Percentiles rank a stretch among this genome's conserved stretches.
These are phyloP conservation scores for Chalcosyrphus nemorum DNA, from an alignment of 2,888 invertebrate genomes.

Conservation along the genomic window DNA sequence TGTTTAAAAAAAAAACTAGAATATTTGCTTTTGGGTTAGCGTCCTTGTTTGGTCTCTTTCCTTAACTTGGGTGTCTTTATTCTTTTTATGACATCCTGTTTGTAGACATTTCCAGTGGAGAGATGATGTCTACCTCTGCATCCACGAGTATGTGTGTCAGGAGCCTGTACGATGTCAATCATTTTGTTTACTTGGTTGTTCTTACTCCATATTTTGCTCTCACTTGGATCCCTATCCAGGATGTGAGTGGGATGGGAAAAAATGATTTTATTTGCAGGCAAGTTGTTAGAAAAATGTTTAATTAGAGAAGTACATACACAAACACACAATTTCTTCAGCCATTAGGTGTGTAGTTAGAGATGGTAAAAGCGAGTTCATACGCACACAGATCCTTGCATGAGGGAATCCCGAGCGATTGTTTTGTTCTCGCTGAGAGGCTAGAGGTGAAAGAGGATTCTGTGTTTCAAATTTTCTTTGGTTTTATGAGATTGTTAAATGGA, in stretches of 20 bases:
- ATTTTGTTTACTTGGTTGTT: conserved; percentile 42
- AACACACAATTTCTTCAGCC: conserved; percentile 9
- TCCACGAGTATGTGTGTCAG: not conserved
- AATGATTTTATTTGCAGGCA: conserved; percentile 25
- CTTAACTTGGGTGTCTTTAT: conserved; percentile 37
- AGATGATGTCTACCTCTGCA: not conserved
- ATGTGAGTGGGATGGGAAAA: conserved; percentile 3
- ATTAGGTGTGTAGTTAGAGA: conserved; percentile 44
- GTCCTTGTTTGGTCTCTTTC: conserved; percentile 11
- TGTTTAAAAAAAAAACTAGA: not conserved
- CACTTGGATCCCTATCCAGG: conserved; percentile 48
- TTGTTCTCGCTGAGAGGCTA: conserved; percentile 12
- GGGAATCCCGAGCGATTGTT: conserved; percentile 3
- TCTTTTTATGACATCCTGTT: conserved; percentile 25
- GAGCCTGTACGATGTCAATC: conserved; percentile 37
- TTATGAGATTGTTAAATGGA: conserved; percentile 59
- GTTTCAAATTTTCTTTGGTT: conserved; percentile 51
- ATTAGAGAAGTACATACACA: conserved; percentile 59
- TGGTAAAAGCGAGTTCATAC: not conserved
- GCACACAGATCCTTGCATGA: not conserved
- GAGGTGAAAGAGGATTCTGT: conserved; percentile 30
- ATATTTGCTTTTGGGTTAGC: conserved; percentile 22
- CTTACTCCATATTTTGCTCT: not conserved
- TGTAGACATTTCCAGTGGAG: conserved; percentile 26
- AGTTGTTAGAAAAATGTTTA: conserved; percentile 63